Evolutionary conservation across 2,113 vertebrate genomes (phyloP).

Genomic region (Phalacrocorax pelagicus): DNA sequence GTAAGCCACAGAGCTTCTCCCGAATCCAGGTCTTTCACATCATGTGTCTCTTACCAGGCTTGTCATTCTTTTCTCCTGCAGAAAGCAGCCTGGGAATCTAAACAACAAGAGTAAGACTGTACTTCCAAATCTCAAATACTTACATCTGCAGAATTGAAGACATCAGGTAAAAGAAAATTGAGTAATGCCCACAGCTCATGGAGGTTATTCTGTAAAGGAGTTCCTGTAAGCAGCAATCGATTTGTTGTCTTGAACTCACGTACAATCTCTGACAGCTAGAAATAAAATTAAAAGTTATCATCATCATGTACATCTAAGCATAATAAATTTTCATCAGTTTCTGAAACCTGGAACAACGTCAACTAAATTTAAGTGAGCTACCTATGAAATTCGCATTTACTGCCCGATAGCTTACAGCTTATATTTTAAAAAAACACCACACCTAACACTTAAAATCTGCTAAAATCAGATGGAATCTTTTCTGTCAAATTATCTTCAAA

Average conservation of each 20-base stretch:
- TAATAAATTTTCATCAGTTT: not conserved
- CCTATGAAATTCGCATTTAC: not conserved
- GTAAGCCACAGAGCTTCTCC: not conserved
- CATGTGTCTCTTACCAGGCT: not conserved
- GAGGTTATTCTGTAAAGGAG: constrained; percentile 89
- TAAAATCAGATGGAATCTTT: not conserved
- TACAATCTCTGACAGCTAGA: constrained; percentile 88
- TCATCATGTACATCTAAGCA: not conserved
- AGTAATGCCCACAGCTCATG: constrained; percentile 90
- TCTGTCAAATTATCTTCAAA: not conserved
- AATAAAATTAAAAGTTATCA: not conserved
- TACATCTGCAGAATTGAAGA: constrained; percentile 91
- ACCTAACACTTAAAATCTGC: not conserved
- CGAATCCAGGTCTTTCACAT: not conserved
- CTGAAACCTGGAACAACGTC: not conserved
- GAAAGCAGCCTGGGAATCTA: not conserved
- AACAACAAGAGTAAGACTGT: not conserved
- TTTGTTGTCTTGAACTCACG: constrained; percentile 92
- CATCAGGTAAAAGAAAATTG: constrained; percentile 89
- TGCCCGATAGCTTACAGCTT: not conserved
- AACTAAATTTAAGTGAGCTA: not conserved
- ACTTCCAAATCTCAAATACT: constrained; percentile 40
- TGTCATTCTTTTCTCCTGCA: not conserved
- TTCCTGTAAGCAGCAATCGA: constrained; percentile 87
- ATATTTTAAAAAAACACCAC: not conserved